Percentiles rank a stretch among this genome's conserved stretches.
phyloP scores from a whole-genome alignment of 2,797 vertebrate genomes.

The Uromys caudimaculatus region DNA sequence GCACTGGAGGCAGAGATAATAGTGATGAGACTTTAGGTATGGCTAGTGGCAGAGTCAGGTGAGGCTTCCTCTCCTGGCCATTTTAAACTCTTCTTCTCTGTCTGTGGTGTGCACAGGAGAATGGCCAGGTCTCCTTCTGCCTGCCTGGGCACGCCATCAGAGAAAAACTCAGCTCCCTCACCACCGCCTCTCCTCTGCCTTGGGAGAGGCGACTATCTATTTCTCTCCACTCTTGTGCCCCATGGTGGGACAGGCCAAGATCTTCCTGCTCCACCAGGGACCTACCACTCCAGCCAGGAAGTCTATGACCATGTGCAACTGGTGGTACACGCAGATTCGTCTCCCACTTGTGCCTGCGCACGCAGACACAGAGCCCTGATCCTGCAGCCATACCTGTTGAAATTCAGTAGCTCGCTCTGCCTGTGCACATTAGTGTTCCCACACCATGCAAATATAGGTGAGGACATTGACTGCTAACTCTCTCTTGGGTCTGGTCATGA shows the following conservation, averaged over 20 bases:
- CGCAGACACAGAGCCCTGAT: background rate
- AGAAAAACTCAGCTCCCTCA: background rate
- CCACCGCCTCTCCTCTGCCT: background rate
- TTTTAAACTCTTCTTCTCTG: background rate
- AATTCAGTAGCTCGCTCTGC: no score
- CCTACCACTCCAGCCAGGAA: background rate
- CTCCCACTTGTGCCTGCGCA: background rate
- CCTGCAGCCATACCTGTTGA: accelerated
- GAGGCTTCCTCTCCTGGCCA: background rate
- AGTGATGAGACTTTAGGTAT: accelerated
- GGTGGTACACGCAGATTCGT: background rate
- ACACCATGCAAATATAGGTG: no score
- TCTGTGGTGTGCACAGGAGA: background rate
- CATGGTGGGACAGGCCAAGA: background rate
- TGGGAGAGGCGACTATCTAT: background rate
- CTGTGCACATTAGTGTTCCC: background rate
- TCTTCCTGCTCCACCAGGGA: background rate
- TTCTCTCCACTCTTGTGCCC: background rate
- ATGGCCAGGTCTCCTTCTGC: background rate
- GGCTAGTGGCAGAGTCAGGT: background rate
- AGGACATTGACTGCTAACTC: accelerated
- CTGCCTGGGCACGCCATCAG: background rate
- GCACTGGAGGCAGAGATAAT: background rate
- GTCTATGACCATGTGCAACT: accelerated
- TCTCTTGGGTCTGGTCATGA: background rate